These are phyloP conservation scores for Acipenser transmontanus DNA, from an alignment of 2,797 vertebrate genomes.

Conservation along the genomic window DNA sequence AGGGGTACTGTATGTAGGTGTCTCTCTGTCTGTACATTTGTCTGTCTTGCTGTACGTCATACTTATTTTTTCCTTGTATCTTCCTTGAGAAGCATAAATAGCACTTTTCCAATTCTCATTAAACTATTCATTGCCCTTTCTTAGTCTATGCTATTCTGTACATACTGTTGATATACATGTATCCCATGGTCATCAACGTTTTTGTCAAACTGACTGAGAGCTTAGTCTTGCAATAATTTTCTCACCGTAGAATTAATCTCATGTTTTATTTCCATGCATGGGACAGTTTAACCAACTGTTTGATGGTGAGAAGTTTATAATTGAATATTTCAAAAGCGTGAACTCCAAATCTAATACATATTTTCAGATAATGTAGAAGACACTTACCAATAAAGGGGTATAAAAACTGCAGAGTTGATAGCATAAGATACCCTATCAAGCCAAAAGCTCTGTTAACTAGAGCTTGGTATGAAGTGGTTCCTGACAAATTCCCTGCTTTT, in stretches of 20 bases:
- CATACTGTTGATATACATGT: too few species aligned
- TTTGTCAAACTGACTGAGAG: too few species aligned
- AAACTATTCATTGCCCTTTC: too few species aligned
- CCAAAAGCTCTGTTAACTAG: slow-evolving; percentile 83
- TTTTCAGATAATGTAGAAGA: background rate
- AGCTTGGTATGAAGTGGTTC: slow-evolving; percentile 80
- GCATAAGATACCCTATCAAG: slow-evolving; percentile 73
- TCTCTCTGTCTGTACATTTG: too few species aligned
- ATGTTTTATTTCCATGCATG: background rate
- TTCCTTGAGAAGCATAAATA: too few species aligned
- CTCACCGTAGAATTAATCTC: background rate
- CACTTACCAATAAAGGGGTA: slow-evolving; percentile 92
- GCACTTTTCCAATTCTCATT: too few species aligned
- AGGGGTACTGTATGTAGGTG: too few species aligned
- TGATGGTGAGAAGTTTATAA: background rate
- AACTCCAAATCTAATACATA: background rate
- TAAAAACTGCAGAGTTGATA: slow-evolving; percentile 85
- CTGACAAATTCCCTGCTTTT: slow-evolving; percentile 80
- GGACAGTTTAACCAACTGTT: background rate
- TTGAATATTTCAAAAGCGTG: background rate
- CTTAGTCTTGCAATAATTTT: background rate
- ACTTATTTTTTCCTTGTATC: too few species aligned
- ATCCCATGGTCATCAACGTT: too few species aligned
- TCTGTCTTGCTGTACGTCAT: too few species aligned
- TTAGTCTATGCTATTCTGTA: too few species aligned